Base-by-base conservation (phyloP, 2,888 invertebrate genomes). In the Flexamia atlantica region DNA sequence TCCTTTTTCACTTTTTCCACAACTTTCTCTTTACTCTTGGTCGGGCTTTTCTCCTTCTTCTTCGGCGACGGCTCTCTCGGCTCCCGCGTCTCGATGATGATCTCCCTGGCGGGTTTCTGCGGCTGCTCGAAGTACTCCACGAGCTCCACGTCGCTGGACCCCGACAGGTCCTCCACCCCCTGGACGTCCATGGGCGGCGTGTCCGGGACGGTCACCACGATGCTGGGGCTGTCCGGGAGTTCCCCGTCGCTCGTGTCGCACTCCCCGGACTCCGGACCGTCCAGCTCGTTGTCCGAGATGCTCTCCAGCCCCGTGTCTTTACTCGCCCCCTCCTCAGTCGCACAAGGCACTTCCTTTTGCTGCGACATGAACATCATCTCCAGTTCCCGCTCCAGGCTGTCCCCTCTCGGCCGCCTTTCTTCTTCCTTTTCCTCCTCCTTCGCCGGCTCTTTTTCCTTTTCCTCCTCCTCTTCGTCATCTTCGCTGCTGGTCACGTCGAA, bases 271-370 rank as follows among this genome's bases (percentile, higher is more conserved):
- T 79, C 79, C 23, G 79, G 79, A n/a, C 79, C 79, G 36, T 79
- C 79, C 17, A 79, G 20, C 36, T 79, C 79, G 17, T 57, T 79
- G 9, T 79, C 79, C n/a, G 79, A 79, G 3, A 79, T 79, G 20
- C 57, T 79, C 23, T 79, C 79, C n/a, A 79, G 36, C 9, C 79
- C 79, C 28, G 79, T 79, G 57, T 79, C 79, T 36, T 79, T 79
- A 20, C 20, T 36, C 10, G 53, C 57, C 5, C 57, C 57, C 23
- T 36, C 79, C 28, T 53, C 53, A 1, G n/a, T 12, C 5, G 32
- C 53, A 14, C 25, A 32, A 20, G 46, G 53, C 17, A 30, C 68
- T 5, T 79, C 79, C n/a, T 79, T 50, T 28, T 64, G 17, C 30
- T 64, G 64, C 4, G 64, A 28, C 64, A 28, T 64, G 40, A 79